Base-by-base conservation (phyloP, 2,888 invertebrate species). In the Cataglyphis livida region DNA sequence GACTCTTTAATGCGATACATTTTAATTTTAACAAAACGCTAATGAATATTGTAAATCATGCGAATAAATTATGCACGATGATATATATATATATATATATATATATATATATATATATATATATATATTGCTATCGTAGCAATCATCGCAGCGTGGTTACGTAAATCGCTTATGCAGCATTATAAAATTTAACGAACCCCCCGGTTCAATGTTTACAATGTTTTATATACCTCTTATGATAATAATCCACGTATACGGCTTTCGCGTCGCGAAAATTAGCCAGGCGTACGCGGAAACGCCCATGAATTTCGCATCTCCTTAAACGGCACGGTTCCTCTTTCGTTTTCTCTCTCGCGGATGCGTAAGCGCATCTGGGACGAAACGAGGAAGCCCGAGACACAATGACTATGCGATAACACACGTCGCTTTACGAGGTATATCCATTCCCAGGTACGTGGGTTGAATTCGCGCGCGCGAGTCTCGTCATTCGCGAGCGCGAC, bases 321-420 rank as follows among this genome's bases (percentile, higher is more conserved):
- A 84, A 84, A 59, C 84, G 83, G 83, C 57, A 32, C 66, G 66
- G 65, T 9, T 61, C 9, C 71, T 61, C 44, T 51, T 71, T 85
- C 44, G 71, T 84, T 81, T 74, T 76, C 59, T 41, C 59, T 6
- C 18, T 71, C 61, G 18, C 68, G 21, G 59, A 12, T 54, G 74
- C 65, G 51, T 70, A 70, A 57, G 76, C 68, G 79, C 75, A 85
- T 73, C 83, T 82, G 82, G 78, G 82, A 89, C 85, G 71, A 86
- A 89, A 89, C 84, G 35, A 68, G 78, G 68, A 84, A 87, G 78
- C 61, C 61, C 70, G 73, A 59, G 85, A 85, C 85, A 86, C 87
- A 86, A 91, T 86, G 87, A 90, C 87, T 81, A 74, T 85, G 88
- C 85, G 89, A 88, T 90, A 89, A 90, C 89, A 68, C 84, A 61